Conservation (phyloP, 1,140 invertebrate genomes). For the Papilio helenus region DNA sequence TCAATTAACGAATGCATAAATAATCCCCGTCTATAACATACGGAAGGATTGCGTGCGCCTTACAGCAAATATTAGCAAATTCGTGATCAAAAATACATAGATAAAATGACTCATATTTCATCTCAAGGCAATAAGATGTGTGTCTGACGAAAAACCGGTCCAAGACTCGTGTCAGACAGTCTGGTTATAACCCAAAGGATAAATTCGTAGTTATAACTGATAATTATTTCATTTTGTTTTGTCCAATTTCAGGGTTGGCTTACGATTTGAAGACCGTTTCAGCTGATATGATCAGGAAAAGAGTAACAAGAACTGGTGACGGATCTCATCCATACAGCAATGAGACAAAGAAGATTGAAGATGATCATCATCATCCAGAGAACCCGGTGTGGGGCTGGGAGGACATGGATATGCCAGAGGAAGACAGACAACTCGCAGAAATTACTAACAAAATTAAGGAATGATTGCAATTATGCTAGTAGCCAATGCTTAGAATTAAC, state of each 20-base stretch:
- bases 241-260: conserved; percentile 84
- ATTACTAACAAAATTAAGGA: conserved; percentile 64
- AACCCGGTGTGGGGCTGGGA: conserved; percentile 82
- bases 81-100: background rate
- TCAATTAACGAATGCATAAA: too few species aligned
- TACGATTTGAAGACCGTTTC: conserved; percentile 90
- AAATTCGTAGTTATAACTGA: too few species aligned
- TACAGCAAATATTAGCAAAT: background rate
- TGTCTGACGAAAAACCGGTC: too few species aligned
- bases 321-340: conserved; percentile 84
- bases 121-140: too few species aligned
- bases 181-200: too few species aligned
- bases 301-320: conserved; percentile 87
- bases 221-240: background rate
- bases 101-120: background rate
- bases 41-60: background rate
- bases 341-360: conserved; percentile 61
- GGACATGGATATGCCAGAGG: conserved; percentile 77
- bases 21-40: too few species aligned
- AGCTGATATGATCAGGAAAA: conserved; percentile 84
- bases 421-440: conserved; percentile 73
- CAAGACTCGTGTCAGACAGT: too few species aligned
- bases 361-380: conserved; percentile 73
- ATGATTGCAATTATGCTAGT: conserved; percentile 40
- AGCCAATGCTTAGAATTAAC: conserved; percentile 32